phyloP scores from a whole-genome alignment of 2,797 vertebrate genomes.

The Ateles fusciceps region DNA sequence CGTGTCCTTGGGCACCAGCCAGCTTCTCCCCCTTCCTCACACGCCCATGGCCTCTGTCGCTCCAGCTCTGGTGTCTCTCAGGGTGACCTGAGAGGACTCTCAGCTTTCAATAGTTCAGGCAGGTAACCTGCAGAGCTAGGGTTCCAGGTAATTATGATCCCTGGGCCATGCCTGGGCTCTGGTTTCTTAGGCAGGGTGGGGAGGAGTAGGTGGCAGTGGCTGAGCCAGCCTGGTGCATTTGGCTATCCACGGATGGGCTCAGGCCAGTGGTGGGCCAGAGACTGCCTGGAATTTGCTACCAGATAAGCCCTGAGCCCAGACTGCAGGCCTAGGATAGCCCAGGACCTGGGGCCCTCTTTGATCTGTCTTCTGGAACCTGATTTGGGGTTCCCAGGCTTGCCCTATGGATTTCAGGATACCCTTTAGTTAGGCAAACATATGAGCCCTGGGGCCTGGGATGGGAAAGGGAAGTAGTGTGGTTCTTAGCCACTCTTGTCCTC shows the following conservation, averaged over 20 bases:
- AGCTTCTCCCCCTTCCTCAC: slow-evolving; percentile 51
- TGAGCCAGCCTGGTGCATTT: background rate
- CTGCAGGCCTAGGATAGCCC: background rate
- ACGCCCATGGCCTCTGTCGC: slow-evolving; percentile 55
- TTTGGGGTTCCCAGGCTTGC: background rate
- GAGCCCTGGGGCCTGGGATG: background rate
- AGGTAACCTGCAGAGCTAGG: background rate
- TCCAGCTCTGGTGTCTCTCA: background rate
- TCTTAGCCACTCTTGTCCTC: background rate
- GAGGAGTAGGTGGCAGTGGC: background rate
- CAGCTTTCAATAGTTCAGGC: slow-evolving; percentile 6
- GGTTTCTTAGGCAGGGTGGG: background rate
- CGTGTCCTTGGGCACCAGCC: background rate
- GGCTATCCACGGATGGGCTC: background rate
- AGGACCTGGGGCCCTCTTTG: background rate
- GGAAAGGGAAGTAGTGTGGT: background rate
- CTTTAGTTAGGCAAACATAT: background rate
- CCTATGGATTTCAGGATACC: background rate
- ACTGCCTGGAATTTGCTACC: background rate
- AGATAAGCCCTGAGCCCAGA: background rate
- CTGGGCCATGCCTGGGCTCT: background rate
- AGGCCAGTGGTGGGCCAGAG: background rate
- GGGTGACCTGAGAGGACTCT: background rate
- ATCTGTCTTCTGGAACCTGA: background rate
- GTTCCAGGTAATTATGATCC: slow-evolving; percentile 39